These are phyloP conservation scores for Drosophila pegasa DNA, from an alignment of 2,888 invertebrate species.

Conservation along the genomic window DNA sequence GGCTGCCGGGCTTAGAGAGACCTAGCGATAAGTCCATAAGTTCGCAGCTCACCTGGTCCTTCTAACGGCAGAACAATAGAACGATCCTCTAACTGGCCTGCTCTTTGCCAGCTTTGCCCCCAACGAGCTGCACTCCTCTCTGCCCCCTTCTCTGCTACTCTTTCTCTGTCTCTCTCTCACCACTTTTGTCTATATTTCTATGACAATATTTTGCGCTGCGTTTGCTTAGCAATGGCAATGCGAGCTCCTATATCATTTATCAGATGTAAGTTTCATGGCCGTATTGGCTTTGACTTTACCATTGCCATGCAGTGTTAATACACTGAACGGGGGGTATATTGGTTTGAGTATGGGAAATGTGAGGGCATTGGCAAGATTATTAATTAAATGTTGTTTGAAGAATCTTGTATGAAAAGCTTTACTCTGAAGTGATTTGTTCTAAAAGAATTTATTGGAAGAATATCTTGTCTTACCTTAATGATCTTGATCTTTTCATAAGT, in stretches of 20 bases:
- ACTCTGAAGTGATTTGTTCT: too few species aligned
- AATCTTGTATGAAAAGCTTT: too few species aligned
- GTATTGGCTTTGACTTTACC: conserved; percentile 58
- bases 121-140: conserved; percentile 11
- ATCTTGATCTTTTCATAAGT: too few species aligned
- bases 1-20: conserved; percentile 50
- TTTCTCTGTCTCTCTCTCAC: background rate
- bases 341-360: background rate
- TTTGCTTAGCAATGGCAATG: conserved; percentile 45
- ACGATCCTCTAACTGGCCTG: conserved; percentile 38
- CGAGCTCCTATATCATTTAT: conserved; percentile 78
- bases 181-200: conserved; percentile 4
- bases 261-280: conserved; percentile 75
- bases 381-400: background rate
- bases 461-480: too few species aligned
- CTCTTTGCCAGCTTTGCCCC: conserved; percentile 33
- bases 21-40: conserved; percentile 61
- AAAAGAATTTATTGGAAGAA: too few species aligned
- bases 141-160: background rate
- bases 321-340: background rate
- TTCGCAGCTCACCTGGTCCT: conserved; percentile 15
- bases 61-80: conserved; percentile 74
- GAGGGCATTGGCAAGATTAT: background rate
- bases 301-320: conserved; percentile 55
- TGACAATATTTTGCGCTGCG: conserved; percentile 70